Evolutionary conservation across 37 sponge, comb jelly and placozoan genomes (phyloP), one percentile per base, ranked within the genome.

Genomic region (Agelas oroides): DNA sequence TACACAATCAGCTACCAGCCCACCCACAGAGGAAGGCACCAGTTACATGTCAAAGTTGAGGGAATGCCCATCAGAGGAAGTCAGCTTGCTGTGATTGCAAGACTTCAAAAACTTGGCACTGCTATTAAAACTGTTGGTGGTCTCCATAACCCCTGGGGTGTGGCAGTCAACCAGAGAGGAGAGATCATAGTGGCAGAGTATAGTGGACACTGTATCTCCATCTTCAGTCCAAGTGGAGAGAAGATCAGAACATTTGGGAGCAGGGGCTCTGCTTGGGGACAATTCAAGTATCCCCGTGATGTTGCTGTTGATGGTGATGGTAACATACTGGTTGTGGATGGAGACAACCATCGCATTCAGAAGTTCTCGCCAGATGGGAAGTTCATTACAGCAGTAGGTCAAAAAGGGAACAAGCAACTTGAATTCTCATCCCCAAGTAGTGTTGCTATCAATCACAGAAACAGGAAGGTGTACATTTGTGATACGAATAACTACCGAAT

Each of bases 331-430:
- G 83, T 83, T 23, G 53, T 39, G 13, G 83, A 83, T 18, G 6
- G 19, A 21, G 16, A 32, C 39, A 72, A 83, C 61, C 60, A 72
- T 61, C 83, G 74, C 32, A 67, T 83, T 41, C 91, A 86, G 59
- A 68, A 75, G 70, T 85, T 91, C 71, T 76, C 86, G 2, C 23
- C 76, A 24, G 77, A 86, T 0, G 86, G 86, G 18, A 16, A 60
- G 34, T 86, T 75, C 67, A 62, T 86, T 24, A 76, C 36, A 21
- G 33, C 82, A 2, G 52, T 78, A 8, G 87, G 87, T 1, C 36
- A 58, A 8, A 70, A 40, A 28, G 79, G 73, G 11, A 69, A 38
- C 0, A 67, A 41, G 20, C 79, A 53, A 2, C 34, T 77, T 31
- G 24, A 85, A 69, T 85, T 90, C 53, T 23, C 30, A 12, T 57